Conservation (phyloP, 2,888 invertebrate genomes). For the Coleophora deauratella region DNA sequence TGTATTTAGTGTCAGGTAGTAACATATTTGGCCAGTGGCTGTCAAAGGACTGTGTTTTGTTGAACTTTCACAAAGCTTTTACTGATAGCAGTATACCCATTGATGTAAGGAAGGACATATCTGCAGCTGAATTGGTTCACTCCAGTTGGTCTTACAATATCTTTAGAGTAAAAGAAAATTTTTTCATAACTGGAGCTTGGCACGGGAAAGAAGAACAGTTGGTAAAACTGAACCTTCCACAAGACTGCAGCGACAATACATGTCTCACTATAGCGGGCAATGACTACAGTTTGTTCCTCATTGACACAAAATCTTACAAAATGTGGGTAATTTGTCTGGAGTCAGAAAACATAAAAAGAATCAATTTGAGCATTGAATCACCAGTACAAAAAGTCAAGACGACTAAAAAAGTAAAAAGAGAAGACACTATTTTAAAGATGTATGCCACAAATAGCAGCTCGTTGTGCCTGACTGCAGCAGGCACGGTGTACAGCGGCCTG, state of each 20-base stretch:
- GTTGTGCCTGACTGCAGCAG: slow-evolving; percentile 38
- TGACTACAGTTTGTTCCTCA: slow-evolving; percentile 38
- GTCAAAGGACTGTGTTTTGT: slow-evolving; percentile 25
- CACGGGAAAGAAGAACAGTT: slow-evolving; percentile 32
- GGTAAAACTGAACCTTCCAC: slow-evolving; percentile 32
- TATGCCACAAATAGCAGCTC: slow-evolving; percentile 31
- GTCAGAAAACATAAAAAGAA: slow-evolving; percentile 25
- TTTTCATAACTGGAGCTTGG: slow-evolving; percentile 47
- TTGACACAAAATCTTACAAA: slow-evolving; percentile 25
- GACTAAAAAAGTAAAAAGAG: slow-evolving; percentile 26
- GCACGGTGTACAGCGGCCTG: slow-evolving; percentile 67
- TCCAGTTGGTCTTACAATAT: slow-evolving; percentile 62
- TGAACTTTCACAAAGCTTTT: slow-evolving; percentile 29
- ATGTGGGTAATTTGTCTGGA: slow-evolving; percentile 41
- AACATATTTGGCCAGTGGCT: slow-evolving; percentile 65
- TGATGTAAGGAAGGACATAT: too few species aligned
- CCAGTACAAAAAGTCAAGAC: slow-evolving; percentile 20
- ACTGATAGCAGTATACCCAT: slow-evolving; percentile 1
- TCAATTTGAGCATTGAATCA: slow-evolving; percentile 31
- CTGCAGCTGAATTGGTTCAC: slow-evolving; percentile 24
- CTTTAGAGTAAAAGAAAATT: slow-evolving; percentile 28
- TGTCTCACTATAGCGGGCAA: slow-evolving; percentile 38
- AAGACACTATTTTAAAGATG: slow-evolving; percentile 32
- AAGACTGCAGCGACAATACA: slow-evolving; percentile 10
- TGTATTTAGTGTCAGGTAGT: slow-evolving; percentile 45